Evolutionary conservation across 2,113 vertebrate species (phyloP), one percentile per base, ranked within the genome.

Genomic region (Poeciliopsis occidentalis): DNA sequence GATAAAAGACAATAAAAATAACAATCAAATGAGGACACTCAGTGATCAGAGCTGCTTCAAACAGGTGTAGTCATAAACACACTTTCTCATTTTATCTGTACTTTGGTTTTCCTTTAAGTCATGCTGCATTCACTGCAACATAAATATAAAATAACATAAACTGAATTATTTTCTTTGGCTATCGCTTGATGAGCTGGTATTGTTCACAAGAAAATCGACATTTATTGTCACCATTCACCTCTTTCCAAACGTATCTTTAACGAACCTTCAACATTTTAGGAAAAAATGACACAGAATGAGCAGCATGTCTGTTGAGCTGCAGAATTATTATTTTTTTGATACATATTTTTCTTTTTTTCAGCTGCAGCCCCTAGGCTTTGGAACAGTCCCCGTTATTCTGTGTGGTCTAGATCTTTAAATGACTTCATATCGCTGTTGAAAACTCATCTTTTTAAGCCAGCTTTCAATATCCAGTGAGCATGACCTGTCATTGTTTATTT

Each of bases 1-100:
- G 47, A 31, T 67, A 41, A 19, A 70, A 72, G 61, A 82, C 22
- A 76, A 24, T 3, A 78, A 67, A 62, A 68, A 29, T 39, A 66
- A 4, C n/a, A 3, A 31, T 65, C 19, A 8, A 34, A 64, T 32
- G 31, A 69, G 64, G 27, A 6, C 31, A 19, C 12, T 39, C 7
- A 3, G 37, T 2, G 24, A 60, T n/a, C 17, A 29, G n/a, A 57
- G 10, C 3, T 17, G 29, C 2, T 39, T 39, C 24, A 51, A 19
- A 34, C 29, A 51, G 11, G 8, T 12, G 19, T 3, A 2, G 12
- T 66, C 63, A 32, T 64, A 11, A n/a, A n/a, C 64, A 10, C 8
- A 12, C 32, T 26, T 37, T 34, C 34, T 39, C 24, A 39, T 5
- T 37, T 12, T 39, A 31, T 39, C 4, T 7, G n/a, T 12, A 41